phyloP scores from a whole-genome alignment of 1,140 invertebrate genomes.

The Penaeus chinensis region DNA sequence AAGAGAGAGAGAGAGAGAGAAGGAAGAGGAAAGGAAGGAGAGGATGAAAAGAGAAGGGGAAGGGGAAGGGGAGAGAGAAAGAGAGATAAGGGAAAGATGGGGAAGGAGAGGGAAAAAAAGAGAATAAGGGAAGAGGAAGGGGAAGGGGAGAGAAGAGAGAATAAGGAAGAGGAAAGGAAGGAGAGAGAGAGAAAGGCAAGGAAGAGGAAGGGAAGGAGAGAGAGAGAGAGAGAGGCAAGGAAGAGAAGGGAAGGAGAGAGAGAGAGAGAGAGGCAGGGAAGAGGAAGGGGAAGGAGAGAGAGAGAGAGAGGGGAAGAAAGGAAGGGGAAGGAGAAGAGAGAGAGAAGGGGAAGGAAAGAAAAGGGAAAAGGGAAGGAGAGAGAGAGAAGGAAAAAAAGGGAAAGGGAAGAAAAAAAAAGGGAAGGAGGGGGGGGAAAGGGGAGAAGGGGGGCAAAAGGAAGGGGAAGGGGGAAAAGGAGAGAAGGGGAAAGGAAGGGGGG shows the following conservation, averaged over 20 bases:
- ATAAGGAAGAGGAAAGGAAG: not conserved
- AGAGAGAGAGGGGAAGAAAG: not conserved
- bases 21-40: no score
- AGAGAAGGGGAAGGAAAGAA: not conserved
- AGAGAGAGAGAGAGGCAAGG: no score
- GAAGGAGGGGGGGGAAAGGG: not conserved
- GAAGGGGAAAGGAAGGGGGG: not conserved
- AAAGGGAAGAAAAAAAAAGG: not conserved
- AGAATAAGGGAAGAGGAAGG: not conserved
- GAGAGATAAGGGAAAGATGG: not conserved
- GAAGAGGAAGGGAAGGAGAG: not conserved
- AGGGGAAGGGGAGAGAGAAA: not conserved
- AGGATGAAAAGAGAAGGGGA: no score
- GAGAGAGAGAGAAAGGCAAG: not conserved
- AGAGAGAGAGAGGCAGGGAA: no score
- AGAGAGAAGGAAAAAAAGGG: not conserved
- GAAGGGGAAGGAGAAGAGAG: not conserved
- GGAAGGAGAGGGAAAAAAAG: not conserved
- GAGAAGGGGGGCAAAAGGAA: not conserved
- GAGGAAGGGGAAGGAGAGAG: not conserved
- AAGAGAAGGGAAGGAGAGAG: no score
- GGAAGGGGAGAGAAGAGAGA: not conserved
- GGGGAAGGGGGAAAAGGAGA: no score
- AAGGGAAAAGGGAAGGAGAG: not conserved
- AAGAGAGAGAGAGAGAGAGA: no score